Evolutionary conservation across 2,113 vertebrate species (phyloP), one percentile per base, ranked within the genome.

Genomic region (Mugil cephalus): DNA sequence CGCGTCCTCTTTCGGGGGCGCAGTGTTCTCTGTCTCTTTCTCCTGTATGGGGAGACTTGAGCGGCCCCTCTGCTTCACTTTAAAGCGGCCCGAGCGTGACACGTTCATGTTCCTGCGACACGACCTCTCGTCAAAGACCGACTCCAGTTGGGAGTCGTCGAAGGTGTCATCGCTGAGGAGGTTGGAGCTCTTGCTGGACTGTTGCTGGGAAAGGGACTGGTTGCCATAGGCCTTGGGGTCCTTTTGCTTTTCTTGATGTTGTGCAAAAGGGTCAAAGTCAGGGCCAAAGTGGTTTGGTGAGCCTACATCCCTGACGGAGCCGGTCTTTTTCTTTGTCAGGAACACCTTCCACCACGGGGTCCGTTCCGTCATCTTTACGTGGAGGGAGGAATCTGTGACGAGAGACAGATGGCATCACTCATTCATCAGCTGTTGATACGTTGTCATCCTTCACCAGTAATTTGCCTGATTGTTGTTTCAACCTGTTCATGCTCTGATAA

Each of bases 81-180:
- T 98, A 86, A 96, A 99, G 52, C 97, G 95, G 2, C 97, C 98
- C 0, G 97, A 99, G 54, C 96, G 97, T 0, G 97, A 99, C 51
- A 98, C 94, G 4, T 93, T 96, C 76, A 99, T 91, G 73, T 96
- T 96, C 70, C 98, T 93, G 18, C 97, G 94, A 80, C 86, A 96
- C 1, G 90, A 93, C 68, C 86, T 86, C 86, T 95, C 94, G 4
- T 88, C 94, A 78, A 95, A 93, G 4, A 88, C 85, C 0, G 90
- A 88, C 3, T 94, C 87, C 51, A 89, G 71, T 10, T n/a, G 70
- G 6, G 92, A 79, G 46, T 97, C 95, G 0, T 93, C 82, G 3
- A 77, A 91, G 2, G 88, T 92, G 4, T 91, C 89, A 4, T 88
- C 84, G 1, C 34, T 86, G 35, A 82, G 30, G 8, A 84, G 45